Conservation (phyloP, 1,140 invertebrate species). For the Nixonia krombeini region DNA sequence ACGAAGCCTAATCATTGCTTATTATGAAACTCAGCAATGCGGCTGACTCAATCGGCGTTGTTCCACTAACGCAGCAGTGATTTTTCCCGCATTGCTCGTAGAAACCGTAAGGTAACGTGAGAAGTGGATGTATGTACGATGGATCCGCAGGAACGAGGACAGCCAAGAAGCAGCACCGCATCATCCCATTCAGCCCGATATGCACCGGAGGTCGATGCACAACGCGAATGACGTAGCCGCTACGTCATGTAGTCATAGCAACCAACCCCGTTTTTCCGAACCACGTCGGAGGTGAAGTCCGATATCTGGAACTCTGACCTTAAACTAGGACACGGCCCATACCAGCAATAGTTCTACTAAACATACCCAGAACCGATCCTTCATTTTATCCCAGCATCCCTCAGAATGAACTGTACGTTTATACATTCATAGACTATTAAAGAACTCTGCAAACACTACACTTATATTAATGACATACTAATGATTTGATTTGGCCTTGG, state of each 20-base stretch:
- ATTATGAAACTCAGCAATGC: no score
- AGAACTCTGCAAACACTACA: constrained; percentile 13
- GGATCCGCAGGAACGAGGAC: constrained; percentile 39
- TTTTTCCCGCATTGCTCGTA: constrained; percentile 37
- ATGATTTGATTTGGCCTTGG: no score
- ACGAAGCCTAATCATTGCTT: no score
- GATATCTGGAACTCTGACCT: constrained; percentile 49
- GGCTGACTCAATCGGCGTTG: constrained; percentile 15
- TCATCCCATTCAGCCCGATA: constrained; percentile 45
- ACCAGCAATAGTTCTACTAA: constrained; percentile 30
- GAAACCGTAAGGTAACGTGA: constrained; percentile 17
- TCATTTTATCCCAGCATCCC: constrained; percentile 20
- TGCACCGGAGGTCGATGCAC: constrained; percentile 42
- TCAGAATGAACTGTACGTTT: neutral
- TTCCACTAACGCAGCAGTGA: constrained; percentile 38
- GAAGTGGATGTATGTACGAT: constrained; percentile 12
- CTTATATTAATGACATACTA: constrained; percentile 5
- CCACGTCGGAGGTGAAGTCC: constrained; percentile 23
- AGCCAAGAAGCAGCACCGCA: constrained; percentile 40
- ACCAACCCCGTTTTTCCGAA: constrained; percentile 34
- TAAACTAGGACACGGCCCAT: constrained; percentile 40
- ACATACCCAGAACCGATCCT: constrained; percentile 41
- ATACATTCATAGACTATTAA: constrained; percentile 24
- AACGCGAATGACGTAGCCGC: constrained; percentile 40
- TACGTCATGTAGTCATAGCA: constrained; percentile 44